Conservation (phyloP, 2,888 invertebrate species). For the Rambutsinella grinnellia region DNA sequence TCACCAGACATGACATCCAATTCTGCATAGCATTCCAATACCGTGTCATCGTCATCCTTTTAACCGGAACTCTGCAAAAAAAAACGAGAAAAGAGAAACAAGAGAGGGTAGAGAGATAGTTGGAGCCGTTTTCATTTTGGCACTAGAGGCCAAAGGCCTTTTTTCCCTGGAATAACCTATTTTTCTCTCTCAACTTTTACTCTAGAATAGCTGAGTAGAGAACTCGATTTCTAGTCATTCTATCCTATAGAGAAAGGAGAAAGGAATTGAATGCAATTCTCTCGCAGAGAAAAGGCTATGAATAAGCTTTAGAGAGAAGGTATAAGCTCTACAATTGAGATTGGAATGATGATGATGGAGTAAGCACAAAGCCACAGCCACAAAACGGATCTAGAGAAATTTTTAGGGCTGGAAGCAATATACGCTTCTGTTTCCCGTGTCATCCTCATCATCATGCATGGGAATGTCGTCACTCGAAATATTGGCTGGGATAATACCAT, state of each 20-base stretch:
- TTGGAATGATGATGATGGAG: conserved; percentile 14
- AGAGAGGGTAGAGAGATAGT: background rate
- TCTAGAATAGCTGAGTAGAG: background rate
- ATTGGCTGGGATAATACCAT: too few species aligned
- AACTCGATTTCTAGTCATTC: conserved; percentile 22
- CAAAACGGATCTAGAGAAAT: conserved; percentile 27
- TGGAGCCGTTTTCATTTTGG: background rate
- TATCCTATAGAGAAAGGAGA: background rate
- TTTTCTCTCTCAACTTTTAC: background rate
- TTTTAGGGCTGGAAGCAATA: conserved; percentile 12
- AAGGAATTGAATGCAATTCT: conserved; percentile 2
- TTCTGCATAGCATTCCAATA: conserved; percentile 30
- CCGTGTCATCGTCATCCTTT: conserved; percentile 2
- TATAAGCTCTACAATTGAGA: background rate
- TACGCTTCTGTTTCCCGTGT: background rate
- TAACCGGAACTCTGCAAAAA: background rate
- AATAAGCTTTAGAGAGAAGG: background rate
- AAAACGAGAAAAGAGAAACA: background rate
- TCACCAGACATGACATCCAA: conserved; percentile 43
- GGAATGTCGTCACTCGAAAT: too few species aligned
- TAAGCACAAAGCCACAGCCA: conserved; percentile 28
- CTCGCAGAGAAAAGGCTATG: background rate
- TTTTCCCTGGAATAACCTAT: conserved; percentile 25
- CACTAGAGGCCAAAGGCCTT: conserved; percentile 27
- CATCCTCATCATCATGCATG: background rate